Evolutionary conservation across 1,140 invertebrate species (phyloP).

Genomic region (Lepidotrigona ventralis): DNA sequence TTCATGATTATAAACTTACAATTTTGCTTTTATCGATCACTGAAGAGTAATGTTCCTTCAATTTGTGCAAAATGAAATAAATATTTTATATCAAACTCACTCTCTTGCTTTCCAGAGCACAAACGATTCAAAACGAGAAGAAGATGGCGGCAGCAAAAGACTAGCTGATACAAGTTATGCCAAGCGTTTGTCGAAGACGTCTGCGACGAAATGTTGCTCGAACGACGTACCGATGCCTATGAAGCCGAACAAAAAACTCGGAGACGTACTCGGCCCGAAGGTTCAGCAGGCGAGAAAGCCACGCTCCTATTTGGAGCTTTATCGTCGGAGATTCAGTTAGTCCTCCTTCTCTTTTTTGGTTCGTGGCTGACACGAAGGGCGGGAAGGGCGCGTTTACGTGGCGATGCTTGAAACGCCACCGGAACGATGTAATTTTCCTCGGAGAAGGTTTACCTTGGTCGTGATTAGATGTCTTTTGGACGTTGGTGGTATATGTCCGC

Average conservation of each 20-base stretch:
- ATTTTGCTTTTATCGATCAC: no score
- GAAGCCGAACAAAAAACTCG: slow-evolving; percentile 62
- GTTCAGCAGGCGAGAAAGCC: slow-evolving; percentile 42
- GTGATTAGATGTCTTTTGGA: slow-evolving; percentile 54
- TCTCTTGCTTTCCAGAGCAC: neutral
- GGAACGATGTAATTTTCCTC: slow-evolving; percentile 52
- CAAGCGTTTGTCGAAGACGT: slow-evolving; percentile 17
- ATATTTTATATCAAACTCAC: neutral
- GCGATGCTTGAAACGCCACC: slow-evolving; percentile 14
- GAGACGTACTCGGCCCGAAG: slow-evolving; percentile 41
- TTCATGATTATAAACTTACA: no score
- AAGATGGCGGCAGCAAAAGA: neutral
- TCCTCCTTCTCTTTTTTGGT: slow-evolving; percentile 31
- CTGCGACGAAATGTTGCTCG: slow-evolving; percentile 37
- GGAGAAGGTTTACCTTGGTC: slow-evolving; percentile 51
- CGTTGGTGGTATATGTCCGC: slow-evolving; percentile 12
- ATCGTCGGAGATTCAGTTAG: slow-evolving; percentile 62
- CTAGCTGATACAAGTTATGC: neutral
- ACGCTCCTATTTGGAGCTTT: slow-evolving; percentile 65
- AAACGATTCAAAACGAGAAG: neutral
- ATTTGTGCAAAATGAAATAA: no score
- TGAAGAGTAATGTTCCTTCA: no score
- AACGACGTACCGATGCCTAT: slow-evolving; percentile 23
- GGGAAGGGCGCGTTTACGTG: neutral
- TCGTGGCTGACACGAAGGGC: slow-evolving; percentile 9